These are phyloP conservation scores for Idris sp. DNA, from an alignment of 1,140 invertebrate species.

Conservation along the genomic window DNA sequence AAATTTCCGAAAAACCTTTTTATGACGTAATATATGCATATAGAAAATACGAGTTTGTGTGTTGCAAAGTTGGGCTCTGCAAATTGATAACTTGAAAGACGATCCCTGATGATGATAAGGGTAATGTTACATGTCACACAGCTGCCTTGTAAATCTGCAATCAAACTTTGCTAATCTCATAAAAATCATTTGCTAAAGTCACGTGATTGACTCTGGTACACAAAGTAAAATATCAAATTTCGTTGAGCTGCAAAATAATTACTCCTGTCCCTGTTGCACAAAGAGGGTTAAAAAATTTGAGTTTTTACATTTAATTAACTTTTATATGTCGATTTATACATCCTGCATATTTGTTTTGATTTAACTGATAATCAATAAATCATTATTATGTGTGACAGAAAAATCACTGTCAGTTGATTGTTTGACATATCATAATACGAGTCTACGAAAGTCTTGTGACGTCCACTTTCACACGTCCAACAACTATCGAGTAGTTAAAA, in stretches of 20 bases:
- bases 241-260: no score
- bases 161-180: constrained; percentile 36
- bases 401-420: constrained; percentile 38
- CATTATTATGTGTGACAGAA: no score
- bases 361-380: no score
- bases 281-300: no score
- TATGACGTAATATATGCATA: constrained; percentile 45
- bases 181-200: constrained; percentile 39
- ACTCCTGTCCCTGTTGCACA: no score
- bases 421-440: constrained; percentile 44
- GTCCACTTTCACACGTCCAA: constrained; percentile 68
- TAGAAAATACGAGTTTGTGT: constrained; percentile 27
- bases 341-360: no score
- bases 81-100: constrained; percentile 46
- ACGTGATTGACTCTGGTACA: constrained; percentile 34
- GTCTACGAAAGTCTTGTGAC: constrained; percentile 65
- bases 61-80: constrained; percentile 25
- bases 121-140: constrained; percentile 39
- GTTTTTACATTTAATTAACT: no score
- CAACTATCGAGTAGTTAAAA: constrained; percentile 61
- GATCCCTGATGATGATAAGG: constrained; percentile 34
- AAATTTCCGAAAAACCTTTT: constrained; percentile 34
- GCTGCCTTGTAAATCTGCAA: constrained; percentile 42
- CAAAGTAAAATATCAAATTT: constrained; percentile 45
- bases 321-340: no score